phyloP scores from a whole-genome alignment of 2,113 vertebrate genomes.

The Neodon shergylaensis region DNA sequence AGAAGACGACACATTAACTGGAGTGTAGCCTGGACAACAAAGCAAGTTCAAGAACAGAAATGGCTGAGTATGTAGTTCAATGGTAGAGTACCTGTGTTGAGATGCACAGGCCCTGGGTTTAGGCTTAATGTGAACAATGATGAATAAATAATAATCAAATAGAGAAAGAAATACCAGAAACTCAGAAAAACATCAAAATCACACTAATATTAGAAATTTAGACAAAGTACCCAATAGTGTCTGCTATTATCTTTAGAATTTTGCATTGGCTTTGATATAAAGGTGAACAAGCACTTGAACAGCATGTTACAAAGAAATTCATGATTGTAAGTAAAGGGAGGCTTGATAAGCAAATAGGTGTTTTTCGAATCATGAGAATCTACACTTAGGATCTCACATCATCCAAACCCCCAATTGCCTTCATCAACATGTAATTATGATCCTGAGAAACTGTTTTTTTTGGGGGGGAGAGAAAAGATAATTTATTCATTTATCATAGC shows the following conservation, averaged over 20 bases:
- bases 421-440: neutral
- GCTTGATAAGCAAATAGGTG: neutral
- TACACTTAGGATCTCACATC: neutral
- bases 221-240: neutral
- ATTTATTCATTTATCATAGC: neutral
- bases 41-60: neutral
- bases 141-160: neutral
- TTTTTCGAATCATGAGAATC: neutral
- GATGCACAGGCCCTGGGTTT: neutral
- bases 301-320: neutral
- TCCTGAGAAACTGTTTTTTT: neutral
- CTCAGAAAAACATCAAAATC: neutral
- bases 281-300: neutral
- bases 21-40: neutral
- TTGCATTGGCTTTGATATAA: neutral
- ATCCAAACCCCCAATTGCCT: neutral
- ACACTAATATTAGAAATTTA: neutral
- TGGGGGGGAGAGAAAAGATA: neutral
- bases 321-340: neutral
- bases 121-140: neutral
- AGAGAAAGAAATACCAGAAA: neutral
- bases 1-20: neutral
- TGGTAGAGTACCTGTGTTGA: neutral
- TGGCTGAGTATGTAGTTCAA: too few relatives aligned
- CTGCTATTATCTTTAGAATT: neutral